Evolutionary conservation across 2,888 invertebrate species (phyloP).

Genomic region (Antheraea yamamai): DNA sequence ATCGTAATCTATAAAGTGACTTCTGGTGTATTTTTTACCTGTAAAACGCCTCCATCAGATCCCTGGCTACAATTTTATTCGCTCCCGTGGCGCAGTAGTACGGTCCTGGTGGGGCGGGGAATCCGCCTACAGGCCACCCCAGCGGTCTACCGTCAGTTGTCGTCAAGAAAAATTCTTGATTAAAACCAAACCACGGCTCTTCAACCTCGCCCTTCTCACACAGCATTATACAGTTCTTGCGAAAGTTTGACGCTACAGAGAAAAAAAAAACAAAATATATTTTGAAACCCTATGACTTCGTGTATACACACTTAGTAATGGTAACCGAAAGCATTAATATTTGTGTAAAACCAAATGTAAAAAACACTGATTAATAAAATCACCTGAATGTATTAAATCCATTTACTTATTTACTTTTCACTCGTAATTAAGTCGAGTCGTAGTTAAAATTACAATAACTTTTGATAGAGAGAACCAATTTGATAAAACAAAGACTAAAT

Average conservation of each 20-base stretch:
- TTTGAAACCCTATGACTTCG: background rate
- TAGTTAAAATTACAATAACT: no score
- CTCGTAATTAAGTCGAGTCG: no score
- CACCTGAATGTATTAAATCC: no score
- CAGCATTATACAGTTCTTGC: conserved; percentile 73
- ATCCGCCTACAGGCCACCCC: conserved; percentile 88
- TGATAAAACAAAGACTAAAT: no score
- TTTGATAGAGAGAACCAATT: no score
- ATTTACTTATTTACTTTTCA: no score
- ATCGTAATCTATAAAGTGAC: background rate
- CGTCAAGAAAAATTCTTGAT: conserved; percentile 82
- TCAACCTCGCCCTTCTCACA: conserved; percentile 81
- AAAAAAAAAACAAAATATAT: background rate
- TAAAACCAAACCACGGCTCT: conserved; percentile 88
- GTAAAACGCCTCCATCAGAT: conserved; percentile 90
- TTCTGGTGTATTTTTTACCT: conserved; percentile 42
- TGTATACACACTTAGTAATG: no score
- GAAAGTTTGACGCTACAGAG: conserved; percentile 57
- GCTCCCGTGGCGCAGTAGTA: conserved; percentile 94
- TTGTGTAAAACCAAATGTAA: no score
- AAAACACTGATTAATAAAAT: no score
- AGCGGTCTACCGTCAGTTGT: conserved; percentile 82
- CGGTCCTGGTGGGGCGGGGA: conserved; percentile 87
- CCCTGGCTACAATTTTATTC: conserved; percentile 88
- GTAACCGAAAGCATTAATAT: no score